Percentiles rank a stretch among this genome's conserved stretches.
Evolutionary conservation across 30 jellyfish, hydroid and myxozoan species (phyloP).

Genomic region (Hydra vulgaris): DNA sequence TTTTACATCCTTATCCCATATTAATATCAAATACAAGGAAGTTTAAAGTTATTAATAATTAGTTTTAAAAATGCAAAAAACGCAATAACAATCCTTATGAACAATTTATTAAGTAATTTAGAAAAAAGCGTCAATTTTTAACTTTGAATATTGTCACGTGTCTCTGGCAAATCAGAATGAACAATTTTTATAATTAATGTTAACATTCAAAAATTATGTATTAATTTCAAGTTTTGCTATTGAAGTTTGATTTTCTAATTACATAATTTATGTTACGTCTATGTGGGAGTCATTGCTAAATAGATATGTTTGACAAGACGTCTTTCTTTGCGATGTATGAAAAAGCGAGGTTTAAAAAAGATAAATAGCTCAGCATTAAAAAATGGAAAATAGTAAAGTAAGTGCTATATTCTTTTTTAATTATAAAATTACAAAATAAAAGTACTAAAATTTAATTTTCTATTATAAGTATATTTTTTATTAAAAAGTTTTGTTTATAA

Average conservation of each 20-base stretch:
- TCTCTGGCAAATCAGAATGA: not conserved
- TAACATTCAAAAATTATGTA: not conserved
- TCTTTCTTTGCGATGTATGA: not conserved
- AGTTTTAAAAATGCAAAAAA: too few species aligned
- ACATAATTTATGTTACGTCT: not conserved
- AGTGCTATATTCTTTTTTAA: not conserved
- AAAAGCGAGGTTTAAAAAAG: not conserved
- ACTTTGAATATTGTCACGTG: not conserved
- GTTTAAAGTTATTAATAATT: not conserved
- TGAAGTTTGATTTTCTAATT: not conserved
- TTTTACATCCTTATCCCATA: too few species aligned
- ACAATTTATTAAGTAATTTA: not conserved
- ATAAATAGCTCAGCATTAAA: not conserved
- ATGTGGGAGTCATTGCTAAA: not conserved
- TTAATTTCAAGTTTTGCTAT: not conserved
- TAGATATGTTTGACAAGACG: not conserved
- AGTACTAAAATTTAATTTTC: too few species aligned
- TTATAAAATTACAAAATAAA: too few species aligned
- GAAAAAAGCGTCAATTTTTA: not conserved
- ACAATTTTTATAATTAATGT: not conserved
- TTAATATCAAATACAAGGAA: too few species aligned
- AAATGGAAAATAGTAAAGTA: not conserved
- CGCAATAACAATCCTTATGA: not conserved
- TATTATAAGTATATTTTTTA: too few species aligned
- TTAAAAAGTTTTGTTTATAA: too few species aligned